Conservation (phyloP, 2,797 vertebrate species). For the Lates japonicus region DNA sequence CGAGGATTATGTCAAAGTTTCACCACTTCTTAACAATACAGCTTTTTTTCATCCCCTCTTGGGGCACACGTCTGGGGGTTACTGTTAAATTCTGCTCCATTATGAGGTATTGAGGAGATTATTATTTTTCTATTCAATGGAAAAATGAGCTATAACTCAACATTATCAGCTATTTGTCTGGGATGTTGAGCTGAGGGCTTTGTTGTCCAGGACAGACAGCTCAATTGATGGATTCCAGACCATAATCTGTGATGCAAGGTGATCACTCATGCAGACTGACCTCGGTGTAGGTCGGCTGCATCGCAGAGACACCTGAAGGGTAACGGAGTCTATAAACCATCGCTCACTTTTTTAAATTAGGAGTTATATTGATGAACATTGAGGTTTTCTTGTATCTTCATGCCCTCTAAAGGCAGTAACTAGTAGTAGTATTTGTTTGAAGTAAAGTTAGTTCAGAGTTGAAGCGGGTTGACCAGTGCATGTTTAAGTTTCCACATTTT, state of each 20-base stretch:
- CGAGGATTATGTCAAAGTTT: conserved; percentile 55
- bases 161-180: conserved; percentile 53
- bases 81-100: conserved; percentile 54
- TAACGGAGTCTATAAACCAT: conserved; percentile 14
- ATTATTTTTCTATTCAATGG: conserved; percentile 43
- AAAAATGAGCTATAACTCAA: conserved; percentile 43
- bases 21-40: conserved; percentile 50
- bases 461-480: conserved; percentile 8
- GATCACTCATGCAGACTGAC: conserved; percentile 50
- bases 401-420: conserved; percentile 19
- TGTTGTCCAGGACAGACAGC: conserved; percentile 30
- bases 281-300: conserved; percentile 1
- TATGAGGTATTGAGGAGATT: conserved; percentile 46
- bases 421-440: conserved; percentile 22
- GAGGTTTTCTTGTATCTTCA: neutral
- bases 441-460: conserved; percentile 25
- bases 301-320: conserved; percentile 7
- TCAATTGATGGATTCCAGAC: conserved; percentile 59
- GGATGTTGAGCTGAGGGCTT: conserved; percentile 40
- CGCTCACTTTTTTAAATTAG: neutral
- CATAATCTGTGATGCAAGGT: conserved; percentile 47
- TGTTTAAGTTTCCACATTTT: conserved; percentile 22
- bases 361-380: neutral
- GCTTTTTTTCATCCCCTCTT: conserved; percentile 33
- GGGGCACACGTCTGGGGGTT: conserved; percentile 33